Evolutionary conservation across 92 coral and sea anemone species (phyloP).

Genomic region (Scolanthus callimorphus): DNA sequence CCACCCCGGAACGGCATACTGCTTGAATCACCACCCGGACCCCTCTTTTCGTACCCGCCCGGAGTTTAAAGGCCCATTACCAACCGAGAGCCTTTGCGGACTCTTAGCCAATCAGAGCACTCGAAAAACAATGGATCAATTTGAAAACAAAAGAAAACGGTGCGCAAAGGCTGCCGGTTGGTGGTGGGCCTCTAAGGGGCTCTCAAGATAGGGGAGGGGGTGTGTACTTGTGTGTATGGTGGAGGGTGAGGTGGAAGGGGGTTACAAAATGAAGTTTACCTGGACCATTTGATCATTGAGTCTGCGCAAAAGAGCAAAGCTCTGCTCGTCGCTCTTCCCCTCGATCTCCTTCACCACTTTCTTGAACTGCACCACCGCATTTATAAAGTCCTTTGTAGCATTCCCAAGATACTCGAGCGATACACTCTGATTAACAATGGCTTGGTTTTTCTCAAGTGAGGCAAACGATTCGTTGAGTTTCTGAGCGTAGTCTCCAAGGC

Average conservation of each 20-base stretch:
- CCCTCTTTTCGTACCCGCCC: no score
- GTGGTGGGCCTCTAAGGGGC: no score
- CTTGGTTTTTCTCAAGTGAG: constrained; percentile 15
- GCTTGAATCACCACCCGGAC: no score
- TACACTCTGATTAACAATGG: constrained; percentile 15
- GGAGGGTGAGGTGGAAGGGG: not conserved
- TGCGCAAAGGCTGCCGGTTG: no score
- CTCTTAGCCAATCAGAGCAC: no score
- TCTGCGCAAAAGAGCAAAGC: constrained; percentile 64
- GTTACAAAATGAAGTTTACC: constrained; percentile 4
- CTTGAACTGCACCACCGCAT: constrained; percentile 1
- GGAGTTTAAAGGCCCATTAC: no score
- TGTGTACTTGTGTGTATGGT: no score
- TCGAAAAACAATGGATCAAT: no score
- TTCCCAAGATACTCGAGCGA: constrained; percentile 25
- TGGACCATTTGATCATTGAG: constrained; percentile 82
- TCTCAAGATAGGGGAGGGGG: no score
- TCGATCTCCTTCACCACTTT: constrained; percentile 3
- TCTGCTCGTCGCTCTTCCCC: constrained; percentile 27
- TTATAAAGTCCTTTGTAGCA: constrained; percentile 18
- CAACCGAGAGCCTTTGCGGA: no score
- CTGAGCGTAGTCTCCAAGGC: constrained; percentile 34
- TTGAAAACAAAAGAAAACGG: no score
- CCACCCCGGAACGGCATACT: no score
- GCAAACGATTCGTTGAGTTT: constrained; percentile 49